These are phyloP conservation scores for Halictus rubicundus DNA, from an alignment of 1,140 invertebrate species.

Conservation along the genomic window DNA sequence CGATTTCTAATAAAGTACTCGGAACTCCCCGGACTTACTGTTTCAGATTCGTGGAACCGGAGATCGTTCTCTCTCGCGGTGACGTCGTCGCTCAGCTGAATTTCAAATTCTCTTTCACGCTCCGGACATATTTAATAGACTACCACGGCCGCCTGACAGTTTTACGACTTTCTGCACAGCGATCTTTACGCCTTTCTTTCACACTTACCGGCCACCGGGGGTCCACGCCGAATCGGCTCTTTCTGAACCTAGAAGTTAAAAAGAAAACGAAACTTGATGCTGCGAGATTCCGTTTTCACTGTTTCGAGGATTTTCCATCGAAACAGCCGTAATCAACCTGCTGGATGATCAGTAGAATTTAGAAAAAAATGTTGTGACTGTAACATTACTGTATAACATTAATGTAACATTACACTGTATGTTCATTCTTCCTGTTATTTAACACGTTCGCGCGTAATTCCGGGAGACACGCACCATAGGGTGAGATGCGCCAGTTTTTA, in stretches of 20 bases:
- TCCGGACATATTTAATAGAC: conserved; percentile 20
- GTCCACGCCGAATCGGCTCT: neutral
- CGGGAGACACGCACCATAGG: too few species aligned
- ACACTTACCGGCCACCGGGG: neutral
- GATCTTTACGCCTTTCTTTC: conserved; percentile 33
- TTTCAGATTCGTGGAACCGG: neutral
- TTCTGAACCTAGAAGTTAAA: neutral
- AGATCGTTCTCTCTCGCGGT: neutral
- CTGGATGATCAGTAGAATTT: too few species aligned
- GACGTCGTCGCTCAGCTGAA: neutral
- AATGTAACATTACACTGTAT: too few species aligned
- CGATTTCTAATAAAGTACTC: neutral
- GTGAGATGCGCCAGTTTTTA: too few species aligned
- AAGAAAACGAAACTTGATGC: neutral
- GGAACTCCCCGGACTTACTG: too few species aligned
- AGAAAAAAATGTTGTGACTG: too few species aligned
- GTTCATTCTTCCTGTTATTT: too few species aligned
- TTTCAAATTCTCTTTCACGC: neutral
- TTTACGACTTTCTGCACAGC: conserved; percentile 22
- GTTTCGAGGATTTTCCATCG: too few species aligned
- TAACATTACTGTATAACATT: too few species aligned
- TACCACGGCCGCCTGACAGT: neutral
- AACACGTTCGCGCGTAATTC: too few species aligned
- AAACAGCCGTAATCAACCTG: too few species aligned
- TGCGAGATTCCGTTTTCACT: too few species aligned